Conservation (phyloP, 2,888 invertebrate species). For the Meandrusa payeni region DNA sequence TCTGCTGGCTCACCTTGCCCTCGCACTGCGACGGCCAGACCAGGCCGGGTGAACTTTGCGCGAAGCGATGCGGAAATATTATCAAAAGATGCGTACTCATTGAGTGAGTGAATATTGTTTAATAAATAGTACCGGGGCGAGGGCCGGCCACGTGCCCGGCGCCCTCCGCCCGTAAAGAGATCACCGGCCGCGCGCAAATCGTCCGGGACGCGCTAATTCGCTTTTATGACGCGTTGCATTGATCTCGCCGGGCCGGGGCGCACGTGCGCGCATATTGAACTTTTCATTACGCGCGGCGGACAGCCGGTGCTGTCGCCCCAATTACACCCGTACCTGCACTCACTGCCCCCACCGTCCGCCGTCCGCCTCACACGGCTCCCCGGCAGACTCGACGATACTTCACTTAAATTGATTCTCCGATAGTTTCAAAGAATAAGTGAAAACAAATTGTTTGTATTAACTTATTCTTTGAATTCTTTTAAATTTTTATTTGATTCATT, state of each 20-base stretch:
- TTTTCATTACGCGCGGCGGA: constrained; percentile 20
- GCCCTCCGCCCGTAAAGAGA: constrained; percentile 26
- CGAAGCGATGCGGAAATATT: constrained; percentile 18
- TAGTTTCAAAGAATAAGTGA: no score
- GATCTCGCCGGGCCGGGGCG: constrained; percentile 54
- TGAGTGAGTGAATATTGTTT: constrained; percentile 21
- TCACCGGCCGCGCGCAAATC: constrained; percentile 40
- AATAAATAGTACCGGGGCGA: constrained; percentile 16
- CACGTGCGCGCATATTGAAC: constrained; percentile 24
- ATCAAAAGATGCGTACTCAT: constrained; percentile 22
- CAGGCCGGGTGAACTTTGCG: constrained; percentile 7
- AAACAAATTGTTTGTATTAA: no score
- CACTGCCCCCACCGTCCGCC: neutral
- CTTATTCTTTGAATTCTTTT: no score
- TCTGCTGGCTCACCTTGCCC: no score
- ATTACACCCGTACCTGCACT: neutral
- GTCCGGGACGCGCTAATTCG: constrained; percentile 53
- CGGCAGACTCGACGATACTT: no score
- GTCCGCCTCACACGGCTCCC: neutral
- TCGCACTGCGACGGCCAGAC: constrained; percentile 15
- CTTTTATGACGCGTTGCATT: constrained; percentile 80
- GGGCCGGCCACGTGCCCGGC: constrained; percentile 32
- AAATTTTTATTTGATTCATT: no score
- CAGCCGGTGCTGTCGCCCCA: no score
- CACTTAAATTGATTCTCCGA: no score